Evolutionary conservation across 2,113 vertebrate species (phyloP).

Genomic region (Sphyrna mokarran): DNA sequence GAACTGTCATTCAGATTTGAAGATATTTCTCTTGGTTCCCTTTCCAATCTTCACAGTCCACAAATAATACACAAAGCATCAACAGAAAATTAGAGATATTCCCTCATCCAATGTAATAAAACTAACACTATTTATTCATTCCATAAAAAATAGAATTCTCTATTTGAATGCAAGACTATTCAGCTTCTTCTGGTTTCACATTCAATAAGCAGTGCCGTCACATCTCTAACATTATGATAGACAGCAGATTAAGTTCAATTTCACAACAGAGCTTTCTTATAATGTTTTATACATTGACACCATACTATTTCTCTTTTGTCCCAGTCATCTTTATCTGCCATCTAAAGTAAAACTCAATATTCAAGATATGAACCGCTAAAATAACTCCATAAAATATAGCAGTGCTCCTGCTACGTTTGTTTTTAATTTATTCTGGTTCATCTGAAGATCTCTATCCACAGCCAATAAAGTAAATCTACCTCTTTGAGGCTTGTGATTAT

Average conservation of each 20-base stretch:
- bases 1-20: neutral
- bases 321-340: neutral
- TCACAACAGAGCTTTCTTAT: neutral
- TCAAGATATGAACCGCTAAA: neutral
- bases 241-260: neutral
- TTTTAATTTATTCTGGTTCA: neutral
- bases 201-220: neutral
- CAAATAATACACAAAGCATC: neutral
- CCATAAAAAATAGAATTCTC: neutral
- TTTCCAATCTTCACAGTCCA: neutral
- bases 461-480: neutral
- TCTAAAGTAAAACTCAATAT: neutral
- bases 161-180: neutral
- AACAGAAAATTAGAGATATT: neutral
- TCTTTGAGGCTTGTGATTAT: neutral
- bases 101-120: neutral
- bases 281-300: neutral
- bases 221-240: neutral
- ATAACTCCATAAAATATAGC: neutral
- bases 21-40: neutral
- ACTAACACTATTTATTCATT: neutral
- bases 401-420: neutral
- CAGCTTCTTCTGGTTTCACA: neutral
- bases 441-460: neutral
- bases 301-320: neutral